phyloP scores from a whole-genome alignment of 2,113 vertebrate genomes.

The Chascanopsetta lugubris region DNA sequence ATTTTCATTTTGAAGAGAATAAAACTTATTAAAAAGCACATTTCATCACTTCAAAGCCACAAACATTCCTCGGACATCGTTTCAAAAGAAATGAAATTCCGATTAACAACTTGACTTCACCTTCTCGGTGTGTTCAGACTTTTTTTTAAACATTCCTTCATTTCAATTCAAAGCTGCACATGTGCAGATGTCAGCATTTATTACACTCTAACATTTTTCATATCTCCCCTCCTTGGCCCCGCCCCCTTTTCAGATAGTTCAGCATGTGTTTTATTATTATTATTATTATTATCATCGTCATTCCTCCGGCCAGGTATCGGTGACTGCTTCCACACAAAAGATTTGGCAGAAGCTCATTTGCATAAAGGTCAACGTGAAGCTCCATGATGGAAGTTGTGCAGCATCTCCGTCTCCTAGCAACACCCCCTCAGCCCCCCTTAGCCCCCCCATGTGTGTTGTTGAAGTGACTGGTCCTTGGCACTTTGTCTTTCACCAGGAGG shows the following conservation, averaged over 20 bases:
- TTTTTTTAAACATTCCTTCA: conserved; percentile 15
- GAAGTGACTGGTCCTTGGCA: conserved; percentile 94
- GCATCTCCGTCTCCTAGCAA: conserved; percentile 99
- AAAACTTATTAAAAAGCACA: background rate
- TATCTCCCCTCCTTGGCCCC: conserved; percentile 5
- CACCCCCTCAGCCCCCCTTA: too few relatives aligned
- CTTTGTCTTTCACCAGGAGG: conserved; percentile 94
- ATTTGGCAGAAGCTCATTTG: conserved; percentile 92
- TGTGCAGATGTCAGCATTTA: conserved; percentile 24
- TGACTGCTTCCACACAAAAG: conserved; percentile 91
- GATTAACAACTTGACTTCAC: conserved; percentile 14
- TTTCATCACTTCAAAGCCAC: background rate
- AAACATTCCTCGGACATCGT: background rate
- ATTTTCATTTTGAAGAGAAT: background rate
- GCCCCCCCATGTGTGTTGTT: too few relatives aligned
- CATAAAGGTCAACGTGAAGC: conserved; percentile 95
- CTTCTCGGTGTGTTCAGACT: background rate
- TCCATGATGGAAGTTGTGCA: conserved; percentile 95
- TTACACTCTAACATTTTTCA: conserved; percentile 28
- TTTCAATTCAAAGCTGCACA: conserved; percentile 47
- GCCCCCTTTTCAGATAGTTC: conserved; percentile 47
- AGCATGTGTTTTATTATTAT: conserved; percentile 1
- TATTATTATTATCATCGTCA: conserved; percentile 24
- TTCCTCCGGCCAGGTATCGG: conserved; percentile 95
- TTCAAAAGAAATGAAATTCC: background rate